Percentiles rank a stretch among this genome's conserved stretches.
Conservation (phyloP, 2,888 invertebrate genomes). For the Cheilosia urbana region DNA sequence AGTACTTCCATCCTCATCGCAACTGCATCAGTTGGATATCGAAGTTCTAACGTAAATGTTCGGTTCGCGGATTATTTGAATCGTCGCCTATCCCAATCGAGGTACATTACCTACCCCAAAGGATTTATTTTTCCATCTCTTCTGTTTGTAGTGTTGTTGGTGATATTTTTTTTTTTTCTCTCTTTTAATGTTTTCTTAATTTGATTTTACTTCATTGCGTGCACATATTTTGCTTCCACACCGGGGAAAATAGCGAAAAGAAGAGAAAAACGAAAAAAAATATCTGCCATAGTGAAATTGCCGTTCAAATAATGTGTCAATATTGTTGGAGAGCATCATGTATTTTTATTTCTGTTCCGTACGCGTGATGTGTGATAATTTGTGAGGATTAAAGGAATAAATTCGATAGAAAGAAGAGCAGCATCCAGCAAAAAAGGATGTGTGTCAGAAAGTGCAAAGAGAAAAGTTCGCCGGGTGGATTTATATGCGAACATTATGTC, state of each 20-base stretch:
- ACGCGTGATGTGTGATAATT: slow-evolving; percentile 68
- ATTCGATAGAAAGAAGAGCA: slow-evolving; percentile 17
- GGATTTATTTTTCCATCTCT: slow-evolving; percentile 22
- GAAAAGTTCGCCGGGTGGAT: slow-evolving; percentile 22
- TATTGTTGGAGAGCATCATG: slow-evolving; percentile 51
- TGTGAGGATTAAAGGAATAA: slow-evolving; percentile 68
- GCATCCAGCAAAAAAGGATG: slow-evolving; percentile 13
- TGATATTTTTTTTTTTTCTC: slow-evolving; percentile 14
- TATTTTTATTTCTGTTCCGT: slow-evolving; percentile 8
- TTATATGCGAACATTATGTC: slow-evolving; percentile 59
- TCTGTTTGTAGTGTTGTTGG: slow-evolving; percentile 17
- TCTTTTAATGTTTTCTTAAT: slow-evolving; percentile 22
- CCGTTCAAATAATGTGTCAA: slow-evolving; percentile 62
- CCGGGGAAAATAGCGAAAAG: slow-evolving; percentile 6
- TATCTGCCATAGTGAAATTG: slow-evolving; percentile 33
- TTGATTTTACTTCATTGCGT: slow-evolving; percentile 14
- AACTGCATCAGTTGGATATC: slow-evolving; percentile 59
- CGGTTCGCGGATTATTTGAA: slow-evolving; percentile 64
- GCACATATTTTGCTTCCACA: slow-evolving; percentile 48
- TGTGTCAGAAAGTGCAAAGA: slow-evolving; percentile 43
- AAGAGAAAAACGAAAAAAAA: slow-evolving; percentile 7
- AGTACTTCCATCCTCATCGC: slow-evolving; percentile 39
- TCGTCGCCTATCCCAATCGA: slow-evolving; percentile 38
- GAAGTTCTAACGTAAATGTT: slow-evolving; percentile 54
- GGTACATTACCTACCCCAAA: slow-evolving; percentile 75